Percentiles rank a stretch among this genome's conserved stretches.
These are phyloP conservation scores for Arvicanthis niloticus DNA, from an alignment of 2,113 vertebrate species.

Conservation along the genomic window DNA sequence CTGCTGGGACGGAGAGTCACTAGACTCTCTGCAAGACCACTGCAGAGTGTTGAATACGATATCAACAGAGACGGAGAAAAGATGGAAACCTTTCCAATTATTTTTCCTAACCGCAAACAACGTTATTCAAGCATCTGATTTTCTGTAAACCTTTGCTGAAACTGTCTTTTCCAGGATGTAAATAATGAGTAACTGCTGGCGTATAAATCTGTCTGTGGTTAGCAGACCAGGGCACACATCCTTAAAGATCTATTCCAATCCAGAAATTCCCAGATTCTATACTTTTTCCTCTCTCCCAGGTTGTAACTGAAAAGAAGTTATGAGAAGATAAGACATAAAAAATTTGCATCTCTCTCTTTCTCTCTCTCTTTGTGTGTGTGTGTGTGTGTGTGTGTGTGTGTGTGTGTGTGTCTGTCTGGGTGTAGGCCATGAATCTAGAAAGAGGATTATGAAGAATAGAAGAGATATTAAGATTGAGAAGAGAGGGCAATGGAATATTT, in stretches of 20 bases:
- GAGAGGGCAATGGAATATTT: background rate
- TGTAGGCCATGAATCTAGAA: background rate
- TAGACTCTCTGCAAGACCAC: background rate
- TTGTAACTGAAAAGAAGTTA: background rate
- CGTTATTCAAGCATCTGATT: conserved; percentile 60
- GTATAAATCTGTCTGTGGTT: background rate
- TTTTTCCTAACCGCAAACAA: background rate
- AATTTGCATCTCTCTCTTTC: background rate
- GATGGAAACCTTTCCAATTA: background rate
- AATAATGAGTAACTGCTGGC: background rate
- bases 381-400: background rate
- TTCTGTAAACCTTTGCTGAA: conserved; percentile 20
- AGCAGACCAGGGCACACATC: background rate
- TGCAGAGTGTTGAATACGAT: accelerated
- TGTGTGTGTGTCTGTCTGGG: background rate
- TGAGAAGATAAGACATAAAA: conserved; percentile 1
- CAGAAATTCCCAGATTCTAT: background rate
- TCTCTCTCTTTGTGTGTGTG: background rate
- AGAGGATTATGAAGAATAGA: background rate
- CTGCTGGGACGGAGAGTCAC: background rate
- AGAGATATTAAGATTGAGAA: background rate
- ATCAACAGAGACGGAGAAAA: background rate
- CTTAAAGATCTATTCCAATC: background rate
- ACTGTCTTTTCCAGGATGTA: conserved; percentile 18
- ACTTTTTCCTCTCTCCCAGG: background rate